phyloP scores from a whole-genome alignment of 1,140 invertebrate genomes.

The Drosophila ambigua region DNA sequence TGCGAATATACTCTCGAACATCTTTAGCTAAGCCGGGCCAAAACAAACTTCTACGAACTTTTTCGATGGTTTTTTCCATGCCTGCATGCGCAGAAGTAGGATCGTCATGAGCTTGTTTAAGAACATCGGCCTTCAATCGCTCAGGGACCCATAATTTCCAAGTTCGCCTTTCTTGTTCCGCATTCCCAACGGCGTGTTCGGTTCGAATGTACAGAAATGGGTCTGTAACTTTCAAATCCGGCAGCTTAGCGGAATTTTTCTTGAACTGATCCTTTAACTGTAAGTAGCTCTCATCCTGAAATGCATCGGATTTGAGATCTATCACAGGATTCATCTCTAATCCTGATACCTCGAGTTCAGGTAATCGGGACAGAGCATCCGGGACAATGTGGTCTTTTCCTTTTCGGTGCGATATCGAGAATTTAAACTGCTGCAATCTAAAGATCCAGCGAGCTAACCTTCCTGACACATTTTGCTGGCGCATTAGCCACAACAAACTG shows the following conservation, averaged over 20 bases:
- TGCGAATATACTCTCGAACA: conserved; percentile 15
- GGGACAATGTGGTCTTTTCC: conserved; percentile 56
- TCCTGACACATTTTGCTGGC: conserved; percentile 12
- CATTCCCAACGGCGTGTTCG: no score
- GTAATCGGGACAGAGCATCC: conserved; percentile 22
- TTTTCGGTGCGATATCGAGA: conserved; percentile 1
- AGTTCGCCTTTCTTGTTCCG: no score
- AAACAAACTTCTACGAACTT: conserved; percentile 13
- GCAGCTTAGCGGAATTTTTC: neutral
- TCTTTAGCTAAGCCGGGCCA: conserved; percentile 17
- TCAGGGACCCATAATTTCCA: neutral
- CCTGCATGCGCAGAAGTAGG: conserved; percentile 16
- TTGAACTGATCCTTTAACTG: neutral
- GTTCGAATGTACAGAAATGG: no score
- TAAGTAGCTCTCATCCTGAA: no score
- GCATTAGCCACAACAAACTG: conserved; percentile 7
- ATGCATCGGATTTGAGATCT: no score
- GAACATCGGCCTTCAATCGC: neutral
- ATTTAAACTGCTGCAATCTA: neutral
- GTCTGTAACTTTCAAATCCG: no score
- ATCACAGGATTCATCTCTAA: no score
- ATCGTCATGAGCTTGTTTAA: conserved; percentile 2
- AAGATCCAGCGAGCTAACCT: conserved; percentile 10
- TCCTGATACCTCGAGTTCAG: neutral
- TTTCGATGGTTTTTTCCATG: conserved; percentile 27